phyloP scores from a whole-genome alignment of 2,113 vertebrate genomes.

The Aptenodytes forsteri region DNA sequence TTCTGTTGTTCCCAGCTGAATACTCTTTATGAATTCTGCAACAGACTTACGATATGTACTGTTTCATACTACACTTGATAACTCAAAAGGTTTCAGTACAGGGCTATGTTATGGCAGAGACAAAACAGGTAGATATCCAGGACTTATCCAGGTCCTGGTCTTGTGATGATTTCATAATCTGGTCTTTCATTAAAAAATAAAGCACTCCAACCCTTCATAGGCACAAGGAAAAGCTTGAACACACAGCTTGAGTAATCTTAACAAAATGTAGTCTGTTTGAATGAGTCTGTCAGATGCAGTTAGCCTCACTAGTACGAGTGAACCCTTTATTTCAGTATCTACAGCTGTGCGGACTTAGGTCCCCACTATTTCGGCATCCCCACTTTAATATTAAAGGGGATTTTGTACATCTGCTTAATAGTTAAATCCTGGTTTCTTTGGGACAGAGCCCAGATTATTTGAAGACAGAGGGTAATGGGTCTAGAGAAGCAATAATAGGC shows the following conservation, averaged over 20 bases:
- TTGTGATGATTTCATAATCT: not conserved
- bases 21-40: not conserved
- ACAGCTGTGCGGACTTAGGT: not conserved
- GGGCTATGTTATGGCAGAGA: not conserved
- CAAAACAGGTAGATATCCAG: not conserved
- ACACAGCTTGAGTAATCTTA: not conserved
- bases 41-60: not conserved
- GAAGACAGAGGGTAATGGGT: not conserved
- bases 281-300: not conserved
- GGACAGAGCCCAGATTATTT: not conserved
- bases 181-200: not conserved
- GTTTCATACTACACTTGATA: not conserved
- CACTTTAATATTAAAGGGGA: not conserved
- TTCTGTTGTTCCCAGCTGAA: not conserved
- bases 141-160: not conserved
- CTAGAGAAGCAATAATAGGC: not conserved
- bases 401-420: not conserved
- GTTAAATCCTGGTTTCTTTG: not conserved
- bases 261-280: not conserved
- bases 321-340: not conserved
- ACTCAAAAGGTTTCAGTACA: not conserved
- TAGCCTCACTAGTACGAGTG: not conserved
- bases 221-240: not conserved
- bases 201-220: not conserved
- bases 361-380: fast-evolving